Evolutionary conservation across 1,140 invertebrate genomes (phyloP), one percentile per base, ranked within the genome.

Genomic region (Caenorhabditis remanei): DNA sequence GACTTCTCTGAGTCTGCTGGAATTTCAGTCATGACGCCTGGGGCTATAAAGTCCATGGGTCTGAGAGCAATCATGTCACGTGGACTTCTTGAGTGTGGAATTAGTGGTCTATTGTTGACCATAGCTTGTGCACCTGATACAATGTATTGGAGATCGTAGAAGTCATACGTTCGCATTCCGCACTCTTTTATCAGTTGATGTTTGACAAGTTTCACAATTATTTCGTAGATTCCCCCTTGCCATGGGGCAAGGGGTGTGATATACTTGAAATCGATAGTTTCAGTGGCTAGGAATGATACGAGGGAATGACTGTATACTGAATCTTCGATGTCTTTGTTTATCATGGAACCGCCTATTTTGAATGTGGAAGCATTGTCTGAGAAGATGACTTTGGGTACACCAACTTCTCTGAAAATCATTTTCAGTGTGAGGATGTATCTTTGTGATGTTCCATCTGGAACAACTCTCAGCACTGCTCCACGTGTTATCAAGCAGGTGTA

Each of bases 201-300:
- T 19, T 67, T 67, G 5, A 67, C 32, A 2, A 67, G 32, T 43
- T 14, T 9, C 2, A 67, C 63, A 16, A 67, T 43, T 16, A 32
- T 4, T 24, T 63, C 58, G 58, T 63, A 63, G n/a, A 63, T 21
- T 2, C 58, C 58, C 2, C 58, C 58, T 43, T 67, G 63, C 63
- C 63, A 67, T 5, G n/a, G n/a, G n/a, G n/a, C n/a, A n/a, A n/a
- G 63, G 63, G 63, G 63, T 7, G 40, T 43, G 63, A 67, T 67
- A 16, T 24, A 67, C 1, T 4, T 9, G 63, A 24, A 67, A 43
- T 67, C 16, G 40, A 67, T 67, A 11, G 4, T 2, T 43, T 43
- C 8, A 14, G 7, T 5, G 16, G 63, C 63, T 14, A 67, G 19
- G 40, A 43, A 67, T 3, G 16, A 67, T 67, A n/a, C n/a, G n/a